phyloP scores from a whole-genome alignment of 2,113 vertebrate genomes.

The Corydoras sp. region DNA sequence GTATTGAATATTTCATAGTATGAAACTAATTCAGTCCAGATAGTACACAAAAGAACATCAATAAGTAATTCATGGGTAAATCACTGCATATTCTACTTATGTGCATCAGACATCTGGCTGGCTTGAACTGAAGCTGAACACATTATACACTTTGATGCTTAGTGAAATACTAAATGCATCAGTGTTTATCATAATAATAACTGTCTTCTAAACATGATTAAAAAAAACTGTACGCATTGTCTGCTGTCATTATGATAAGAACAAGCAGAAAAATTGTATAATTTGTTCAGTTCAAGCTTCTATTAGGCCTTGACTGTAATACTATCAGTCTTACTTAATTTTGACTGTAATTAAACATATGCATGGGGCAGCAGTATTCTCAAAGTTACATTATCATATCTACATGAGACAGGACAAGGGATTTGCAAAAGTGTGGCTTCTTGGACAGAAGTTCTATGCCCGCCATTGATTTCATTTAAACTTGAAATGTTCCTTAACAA shows the following conservation, averaged over 20 bases:
- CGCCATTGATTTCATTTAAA: slow-evolving; percentile 70
- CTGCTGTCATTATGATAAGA: slow-evolving; percentile 46
- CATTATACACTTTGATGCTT: slow-evolving; percentile 36
- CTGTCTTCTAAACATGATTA: slow-evolving; percentile 34
- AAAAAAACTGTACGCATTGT: slow-evolving; percentile 42
- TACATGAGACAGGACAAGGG: slow-evolving; percentile 57
- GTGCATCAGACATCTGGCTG: slow-evolving; percentile 9
- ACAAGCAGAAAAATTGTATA: slow-evolving; percentile 44
- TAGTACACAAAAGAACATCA: slow-evolving; percentile 20
- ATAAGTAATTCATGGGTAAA: slow-evolving; percentile 34
- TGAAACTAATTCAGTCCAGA: slow-evolving; percentile 15
- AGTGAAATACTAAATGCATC: slow-evolving; percentile 32
- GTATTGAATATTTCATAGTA: slow-evolving; percentile 9
- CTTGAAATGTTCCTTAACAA: slow-evolving; percentile 64
- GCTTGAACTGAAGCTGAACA: slow-evolving; percentile 16
- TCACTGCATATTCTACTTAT: slow-evolving; percentile 9
- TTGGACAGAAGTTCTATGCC: slow-evolving; percentile 64
- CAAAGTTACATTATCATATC: slow-evolving; percentile 64
- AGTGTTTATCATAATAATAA: slow-evolving; percentile 36
- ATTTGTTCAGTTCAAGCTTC: slow-evolving; percentile 47
- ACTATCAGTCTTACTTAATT: slow-evolving; percentile 67
- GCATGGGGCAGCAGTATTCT: slow-evolving; percentile 49
- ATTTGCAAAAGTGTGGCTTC: slow-evolving; percentile 56
- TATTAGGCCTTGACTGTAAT: slow-evolving; percentile 52
- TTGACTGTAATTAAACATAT: slow-evolving; percentile 68